These are phyloP conservation scores for Verasper variegatus DNA, from an alignment of 2,113 vertebrate species.

Conservation along the genomic window DNA sequence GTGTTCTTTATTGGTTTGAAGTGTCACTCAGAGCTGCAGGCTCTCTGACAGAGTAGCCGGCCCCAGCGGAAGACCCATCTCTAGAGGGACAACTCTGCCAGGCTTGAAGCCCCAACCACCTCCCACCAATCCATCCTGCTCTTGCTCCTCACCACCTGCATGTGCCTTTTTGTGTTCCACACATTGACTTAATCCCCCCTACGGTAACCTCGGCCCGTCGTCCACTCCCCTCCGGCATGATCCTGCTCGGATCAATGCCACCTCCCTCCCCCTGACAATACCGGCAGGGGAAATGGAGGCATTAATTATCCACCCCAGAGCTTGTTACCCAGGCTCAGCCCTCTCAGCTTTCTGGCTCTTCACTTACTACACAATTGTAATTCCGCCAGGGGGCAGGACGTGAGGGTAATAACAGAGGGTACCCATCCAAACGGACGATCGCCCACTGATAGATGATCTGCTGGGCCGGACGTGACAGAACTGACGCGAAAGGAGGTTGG, in stretches of 20 bases:
- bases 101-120: conserved; percentile 56
- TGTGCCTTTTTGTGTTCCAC: conserved; percentile 29
- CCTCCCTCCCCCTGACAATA: conserved; percentile 16
- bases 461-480: conserved; percentile 67
- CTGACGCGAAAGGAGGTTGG: conserved; percentile 52
- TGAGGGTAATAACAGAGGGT: conserved; percentile 76
- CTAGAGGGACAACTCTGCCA: conserved; percentile 55
- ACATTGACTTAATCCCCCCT: conserved; percentile 66
- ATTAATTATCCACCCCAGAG: conserved; percentile 79
- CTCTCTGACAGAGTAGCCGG: conserved; percentile 64
- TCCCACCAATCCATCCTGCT: conserved; percentile 1
- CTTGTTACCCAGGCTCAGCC: conserved; percentile 71
- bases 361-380: conserved; percentile 72
- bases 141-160: conserved; percentile 30
- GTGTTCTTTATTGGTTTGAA: conserved; percentile 61
- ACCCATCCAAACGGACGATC: conserved; percentile 67
- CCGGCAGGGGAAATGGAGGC: conserved; percentile 60
- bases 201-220: conserved; percentile 51
- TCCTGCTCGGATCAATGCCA: conserved; percentile 66
- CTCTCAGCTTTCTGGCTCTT: conserved; percentile 67
- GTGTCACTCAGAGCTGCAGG: conserved; percentile 57
- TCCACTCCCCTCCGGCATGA: conserved; percentile 52
- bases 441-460: conserved; percentile 70
- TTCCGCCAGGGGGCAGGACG: conserved; percentile 63
- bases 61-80: conserved; percentile 64